Evolutionary conservation across 2,888 invertebrate species (phyloP).

Genomic region (Euzophera pinguis): DNA sequence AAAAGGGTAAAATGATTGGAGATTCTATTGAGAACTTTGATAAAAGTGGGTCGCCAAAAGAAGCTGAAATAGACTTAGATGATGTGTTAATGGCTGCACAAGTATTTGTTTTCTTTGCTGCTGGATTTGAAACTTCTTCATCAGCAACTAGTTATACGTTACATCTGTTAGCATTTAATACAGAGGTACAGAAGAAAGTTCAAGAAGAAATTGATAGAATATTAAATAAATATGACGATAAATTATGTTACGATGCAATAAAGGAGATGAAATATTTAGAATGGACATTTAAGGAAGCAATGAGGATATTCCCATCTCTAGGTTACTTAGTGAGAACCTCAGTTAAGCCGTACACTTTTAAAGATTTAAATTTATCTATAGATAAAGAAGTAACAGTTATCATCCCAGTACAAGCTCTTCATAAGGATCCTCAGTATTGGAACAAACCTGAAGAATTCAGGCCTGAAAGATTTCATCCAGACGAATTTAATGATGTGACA

Average conservation of each 20-base stretch:
- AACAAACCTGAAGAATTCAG: slow-evolving; percentile 34
- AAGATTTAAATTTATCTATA: slow-evolving; percentile 16
- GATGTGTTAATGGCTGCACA: slow-evolving; percentile 28
- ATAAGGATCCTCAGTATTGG: slow-evolving; percentile 34
- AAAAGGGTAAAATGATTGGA: slow-evolving; percentile 24
- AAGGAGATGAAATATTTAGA: slow-evolving; percentile 30
- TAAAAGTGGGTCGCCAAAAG: slow-evolving; percentile 23
- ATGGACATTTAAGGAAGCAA: slow-evolving; percentile 33
- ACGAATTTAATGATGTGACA: slow-evolving; percentile 18
- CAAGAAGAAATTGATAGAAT: slow-evolving; percentile 41
- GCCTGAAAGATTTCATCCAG: slow-evolving; percentile 34
- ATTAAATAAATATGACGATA: slow-evolving; percentile 28
- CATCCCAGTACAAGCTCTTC: slow-evolving; percentile 35
- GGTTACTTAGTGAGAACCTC: slow-evolving; percentile 20
- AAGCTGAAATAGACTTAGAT: slow-evolving; percentile 23
- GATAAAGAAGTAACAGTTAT: slow-evolving; percentile 29
- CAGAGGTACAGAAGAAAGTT: slow-evolving; percentile 39
- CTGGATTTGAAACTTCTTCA: slow-evolving; percentile 38
- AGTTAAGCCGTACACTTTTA: slow-evolving; percentile 17
- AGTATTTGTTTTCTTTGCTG: slow-evolving; percentile 32
- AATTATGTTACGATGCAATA: slow-evolving; percentile 32
- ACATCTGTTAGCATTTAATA: slow-evolving; percentile 39
- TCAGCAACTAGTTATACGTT: slow-evolving; percentile 36
- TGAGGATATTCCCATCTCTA: slow-evolving; percentile 34
- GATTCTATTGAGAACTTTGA: slow-evolving; percentile 25